phyloP scores from a whole-genome alignment of 2,113 vertebrate genomes.

The Microtus pennsylvanicus region DNA sequence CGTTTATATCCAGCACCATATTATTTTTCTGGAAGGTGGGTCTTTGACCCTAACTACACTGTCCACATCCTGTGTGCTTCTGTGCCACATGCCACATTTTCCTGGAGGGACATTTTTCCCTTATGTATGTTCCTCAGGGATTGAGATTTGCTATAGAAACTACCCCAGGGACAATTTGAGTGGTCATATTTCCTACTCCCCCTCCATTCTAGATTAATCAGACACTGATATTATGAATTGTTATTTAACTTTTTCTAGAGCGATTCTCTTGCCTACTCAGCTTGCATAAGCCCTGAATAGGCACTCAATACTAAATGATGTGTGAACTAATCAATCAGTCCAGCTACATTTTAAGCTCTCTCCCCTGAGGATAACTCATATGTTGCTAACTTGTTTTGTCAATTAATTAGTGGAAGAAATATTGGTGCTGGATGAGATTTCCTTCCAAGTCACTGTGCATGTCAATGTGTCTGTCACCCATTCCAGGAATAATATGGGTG shows the following conservation, averaged over 20 bases:
- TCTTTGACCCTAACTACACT: background rate
- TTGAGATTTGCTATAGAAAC: background rate
- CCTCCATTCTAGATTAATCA: background rate
- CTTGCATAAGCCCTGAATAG: background rate
- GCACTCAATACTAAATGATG: background rate
- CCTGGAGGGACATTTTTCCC: background rate
- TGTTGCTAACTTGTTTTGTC: conserved; percentile 29
- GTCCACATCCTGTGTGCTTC: background rate
- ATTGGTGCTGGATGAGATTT: background rate
- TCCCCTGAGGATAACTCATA: background rate
- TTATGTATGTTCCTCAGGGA: rapidly evolving
- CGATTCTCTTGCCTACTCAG: background rate
- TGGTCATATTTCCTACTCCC: background rate
- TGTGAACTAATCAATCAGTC: conserved; percentile 17
- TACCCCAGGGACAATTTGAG: too few species aligned
- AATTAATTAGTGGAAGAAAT: background rate
- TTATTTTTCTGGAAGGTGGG: background rate
- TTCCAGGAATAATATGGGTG: background rate
- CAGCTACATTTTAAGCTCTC: background rate
- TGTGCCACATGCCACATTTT: background rate
- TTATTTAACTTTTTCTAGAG: background rate
- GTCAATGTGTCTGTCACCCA: background rate
- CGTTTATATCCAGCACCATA: background rate
- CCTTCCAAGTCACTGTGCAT: background rate
- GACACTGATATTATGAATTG: background rate